Evolutionary conservation across 2,113 vertebrate species (phyloP).

Genomic region (Hemiscyllium ocellatum): DNA sequence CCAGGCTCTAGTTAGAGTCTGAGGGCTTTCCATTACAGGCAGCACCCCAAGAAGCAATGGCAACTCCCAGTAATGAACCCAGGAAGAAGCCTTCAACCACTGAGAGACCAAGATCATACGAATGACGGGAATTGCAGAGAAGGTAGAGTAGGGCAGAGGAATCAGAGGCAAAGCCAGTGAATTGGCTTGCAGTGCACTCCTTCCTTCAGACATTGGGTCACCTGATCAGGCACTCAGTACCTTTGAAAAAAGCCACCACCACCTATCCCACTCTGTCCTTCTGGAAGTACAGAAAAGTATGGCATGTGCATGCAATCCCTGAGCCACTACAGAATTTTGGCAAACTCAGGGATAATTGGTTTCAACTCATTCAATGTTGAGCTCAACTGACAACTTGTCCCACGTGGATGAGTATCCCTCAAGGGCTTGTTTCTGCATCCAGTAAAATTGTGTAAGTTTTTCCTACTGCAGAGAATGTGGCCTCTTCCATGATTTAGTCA

Average conservation of each 20-base stretch:
- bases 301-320: not conserved
- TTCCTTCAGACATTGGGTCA: not conserved
- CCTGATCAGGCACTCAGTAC: not conserved
- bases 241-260: not conserved
- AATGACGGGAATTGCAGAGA: not conserved
- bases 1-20: not conserved
- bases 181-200: not conserved
- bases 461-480: not conserved
- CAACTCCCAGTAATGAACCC: not conserved
- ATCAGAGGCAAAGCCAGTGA: not conserved
- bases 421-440: not conserved
- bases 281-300: not conserved
- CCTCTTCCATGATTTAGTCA: not conserved
- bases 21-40: not conserved
- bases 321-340: not conserved
- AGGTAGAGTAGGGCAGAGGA: not conserved
- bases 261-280: not conserved
- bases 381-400: not conserved
- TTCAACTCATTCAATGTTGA: not conserved
- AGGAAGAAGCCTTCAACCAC: not conserved
- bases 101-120: too few relatives aligned
- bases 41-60: not conserved
- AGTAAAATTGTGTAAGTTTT: not conserved
- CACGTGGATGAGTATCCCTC: not conserved
- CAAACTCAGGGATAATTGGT: not conserved